Conservation (phyloP, 2,888 invertebrate genomes). For the Monopis laevigella region DNA sequence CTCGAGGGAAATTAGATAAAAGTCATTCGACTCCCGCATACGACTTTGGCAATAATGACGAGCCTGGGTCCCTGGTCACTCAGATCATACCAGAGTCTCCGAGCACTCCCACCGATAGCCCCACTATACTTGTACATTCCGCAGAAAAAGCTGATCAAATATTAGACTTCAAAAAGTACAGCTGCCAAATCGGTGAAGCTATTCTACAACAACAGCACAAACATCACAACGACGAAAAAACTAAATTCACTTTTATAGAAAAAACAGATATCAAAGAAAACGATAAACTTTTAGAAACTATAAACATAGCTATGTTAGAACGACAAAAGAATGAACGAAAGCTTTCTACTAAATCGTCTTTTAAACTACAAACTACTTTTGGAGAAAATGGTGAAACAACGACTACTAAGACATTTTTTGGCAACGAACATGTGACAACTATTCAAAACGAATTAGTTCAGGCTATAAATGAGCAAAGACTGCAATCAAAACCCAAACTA, state of each 20-base stretch:
- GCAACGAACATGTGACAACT: slow-evolving; percentile 19
- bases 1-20: slow-evolving; percentile 72
- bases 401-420: slow-evolving; percentile 13
- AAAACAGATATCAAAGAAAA: slow-evolving; percentile 13
- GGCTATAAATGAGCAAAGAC: slow-evolving; percentile 18
- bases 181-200: slow-evolving; percentile 43
- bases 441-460: slow-evolving; percentile 21
- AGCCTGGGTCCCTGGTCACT: slow-evolving; percentile 25
- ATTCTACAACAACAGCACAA: slow-evolving; percentile 32
- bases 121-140: slow-evolving; percentile 26
- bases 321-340: slow-evolving; percentile 17
- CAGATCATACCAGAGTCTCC: slow-evolving; percentile 48
- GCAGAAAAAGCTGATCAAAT: slow-evolving; percentile 48
- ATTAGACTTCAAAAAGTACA: slow-evolving; percentile 47
- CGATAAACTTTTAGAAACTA: slow-evolving; percentile 32
- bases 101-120: slow-evolving; percentile 27
- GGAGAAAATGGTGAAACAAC: slow-evolving; percentile 14
- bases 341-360: slow-evolving; percentile 11
- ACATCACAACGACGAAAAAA: slow-evolving; percentile 21
- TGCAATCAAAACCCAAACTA: not conserved
- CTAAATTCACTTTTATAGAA: slow-evolving; percentile 19
- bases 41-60: slow-evolving; percentile 60
- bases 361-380: slow-evolving; percentile 16
- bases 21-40: slow-evolving; percentile 86
- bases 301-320: slow-evolving; percentile 40